Base-by-base conservation (phyloP, 1,140 invertebrate species). In the Portunus trituberculatus region DNA sequence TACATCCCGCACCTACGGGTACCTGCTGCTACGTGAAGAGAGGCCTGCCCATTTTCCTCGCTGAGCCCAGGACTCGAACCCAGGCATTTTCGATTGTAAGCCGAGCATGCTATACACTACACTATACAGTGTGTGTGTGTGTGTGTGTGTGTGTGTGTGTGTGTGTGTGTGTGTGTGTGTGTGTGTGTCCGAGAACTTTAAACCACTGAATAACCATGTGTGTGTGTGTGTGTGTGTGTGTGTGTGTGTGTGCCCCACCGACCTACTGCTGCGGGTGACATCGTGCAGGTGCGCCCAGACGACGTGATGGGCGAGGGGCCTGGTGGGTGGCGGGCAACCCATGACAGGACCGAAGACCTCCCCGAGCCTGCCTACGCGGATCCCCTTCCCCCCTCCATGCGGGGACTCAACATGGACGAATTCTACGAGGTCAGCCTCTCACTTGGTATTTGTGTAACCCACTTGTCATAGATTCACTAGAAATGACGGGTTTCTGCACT, bases 311-410 rank as follows among this genome's bases (percentile, higher is more conserved):
- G 93, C 16, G 94, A 96, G 89, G 96, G 95, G 10, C 87, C 91
- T n/a, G 93, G 92, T 10, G 95, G 94, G 16, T 94, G 94, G 95
- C 45, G 94, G 52, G 46, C 86, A 16, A 45, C 82, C 86, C 92
- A 32, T 31, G 93, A 32, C 45, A 87, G 95, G 91, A 16, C 88
- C 10, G 93, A 94, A 28, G 93, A 96, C 28, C 48, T 76, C 96
- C 94, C 93, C 96, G 98, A 83, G 98, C 98, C 87, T 98, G n/a
- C 97, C 97, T 97, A 96, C 96, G 98, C 98, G 93, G 98, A 99
- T 97, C 98, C 98, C 0, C 97, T 98, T 92, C 98, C 98, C 4
- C 97, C 97, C 0, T 98, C 98, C 97, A 99, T 99, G 98, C 97
- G 97, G 96, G 97, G 97, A 32, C 97, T 98, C 29, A 98, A 98